phyloP scores from a whole-genome alignment of 2,113 vertebrate species.

The Entomyzon cyanotis region DNA sequence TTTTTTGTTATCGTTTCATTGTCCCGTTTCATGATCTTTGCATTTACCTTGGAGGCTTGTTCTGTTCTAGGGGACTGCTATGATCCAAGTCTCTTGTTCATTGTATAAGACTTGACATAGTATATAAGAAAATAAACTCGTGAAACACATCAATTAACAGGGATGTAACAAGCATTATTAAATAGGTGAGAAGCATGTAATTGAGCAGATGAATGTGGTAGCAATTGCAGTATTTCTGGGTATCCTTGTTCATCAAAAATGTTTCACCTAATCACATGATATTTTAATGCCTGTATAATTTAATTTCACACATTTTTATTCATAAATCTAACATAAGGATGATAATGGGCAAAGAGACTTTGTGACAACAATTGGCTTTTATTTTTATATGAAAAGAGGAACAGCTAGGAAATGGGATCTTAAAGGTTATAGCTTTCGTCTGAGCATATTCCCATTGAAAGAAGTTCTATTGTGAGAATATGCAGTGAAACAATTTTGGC shows the following conservation, averaged over 20 bases:
- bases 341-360: conserved; percentile 22
- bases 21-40: conserved; percentile 57
- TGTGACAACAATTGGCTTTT: conserved; percentile 36
- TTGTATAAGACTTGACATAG: conserved; percentile 14
- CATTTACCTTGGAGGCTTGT: conserved; percentile 54
- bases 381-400: conserved; percentile 29
- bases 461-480: conserved; percentile 35
- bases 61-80: conserved; percentile 41
- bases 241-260: conserved; percentile 34
- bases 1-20: conserved; percentile 34
- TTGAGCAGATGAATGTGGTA: conserved; percentile 8
- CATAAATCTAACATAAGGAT: conserved; percentile 37
- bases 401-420: neutral
- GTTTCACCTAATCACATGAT: conserved; percentile 43
- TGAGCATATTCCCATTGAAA: conserved; percentile 1
- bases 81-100: conserved; percentile 46
- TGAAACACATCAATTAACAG: conserved; percentile 51
- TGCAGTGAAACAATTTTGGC: conserved; percentile 23
- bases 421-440: conserved; percentile 50
- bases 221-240: conserved; percentile 17
- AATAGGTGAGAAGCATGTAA: conserved; percentile 65
- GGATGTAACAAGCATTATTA: conserved; percentile 48
- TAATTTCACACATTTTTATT: conserved; percentile 55
- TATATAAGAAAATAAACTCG: conserved; percentile 62
- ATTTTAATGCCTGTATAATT: conserved; percentile 49